Evolutionary conservation across 2,797 vertebrate genomes (phyloP).

Genomic region (Schizothorax lantsangensis): DNA sequence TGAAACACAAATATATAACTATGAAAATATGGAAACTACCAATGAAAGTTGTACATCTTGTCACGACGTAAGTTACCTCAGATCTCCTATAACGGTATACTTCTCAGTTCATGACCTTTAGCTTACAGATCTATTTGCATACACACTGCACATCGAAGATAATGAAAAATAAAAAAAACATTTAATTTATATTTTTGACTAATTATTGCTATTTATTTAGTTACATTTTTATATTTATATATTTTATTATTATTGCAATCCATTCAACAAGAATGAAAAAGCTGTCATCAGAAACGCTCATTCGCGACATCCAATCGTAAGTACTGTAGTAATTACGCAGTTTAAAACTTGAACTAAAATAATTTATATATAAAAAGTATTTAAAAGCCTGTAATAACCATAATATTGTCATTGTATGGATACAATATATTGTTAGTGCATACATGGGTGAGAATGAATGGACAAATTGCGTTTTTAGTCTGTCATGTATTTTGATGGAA

Average conservation of each 20-base stretch:
- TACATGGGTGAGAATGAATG: background rate
- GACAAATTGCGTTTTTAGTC: background rate
- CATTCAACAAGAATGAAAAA: background rate
- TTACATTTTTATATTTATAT: background rate
- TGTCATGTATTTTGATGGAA: background rate
- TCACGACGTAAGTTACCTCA: background rate
- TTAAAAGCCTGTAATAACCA: background rate
- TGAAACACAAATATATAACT: background rate
- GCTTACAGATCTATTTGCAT: background rate
- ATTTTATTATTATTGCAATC: background rate
- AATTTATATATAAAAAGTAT: background rate
- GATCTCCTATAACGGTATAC: too few relatives aligned
- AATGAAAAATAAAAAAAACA: background rate
- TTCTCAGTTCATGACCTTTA: background rate
- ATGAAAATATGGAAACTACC: background rate
- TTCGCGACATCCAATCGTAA: background rate
- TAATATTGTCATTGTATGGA: background rate
- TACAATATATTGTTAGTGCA: background rate
- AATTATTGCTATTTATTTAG: background rate
- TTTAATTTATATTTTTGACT: background rate
- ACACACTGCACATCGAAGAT: background rate
- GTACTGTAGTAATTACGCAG: conserved; percentile 5
- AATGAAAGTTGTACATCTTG: background rate
- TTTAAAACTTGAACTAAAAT: background rate
- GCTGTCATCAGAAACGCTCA: background rate